Evolutionary conservation across 2,113 vertebrate genomes (phyloP).

Genomic region (Silurus asotus): DNA sequence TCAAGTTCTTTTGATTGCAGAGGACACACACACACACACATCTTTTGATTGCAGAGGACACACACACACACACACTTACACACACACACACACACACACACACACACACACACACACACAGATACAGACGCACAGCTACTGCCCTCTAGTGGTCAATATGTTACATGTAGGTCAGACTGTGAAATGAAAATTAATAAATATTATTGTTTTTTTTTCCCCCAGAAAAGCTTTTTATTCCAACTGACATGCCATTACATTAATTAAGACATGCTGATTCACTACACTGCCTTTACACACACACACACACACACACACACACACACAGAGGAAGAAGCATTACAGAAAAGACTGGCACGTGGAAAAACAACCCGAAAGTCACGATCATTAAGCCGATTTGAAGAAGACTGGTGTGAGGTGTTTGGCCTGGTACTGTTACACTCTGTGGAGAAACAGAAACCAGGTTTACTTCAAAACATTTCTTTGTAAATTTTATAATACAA

Average conservation of each 20-base stretch:
- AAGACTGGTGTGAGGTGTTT: background rate
- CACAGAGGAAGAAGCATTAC: background rate
- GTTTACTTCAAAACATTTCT: background rate
- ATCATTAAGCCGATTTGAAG: background rate
- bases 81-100: slow-evolving; percentile 44
- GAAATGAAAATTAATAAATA: slow-evolving; percentile 61
- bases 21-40: slow-evolving; percentile 28
- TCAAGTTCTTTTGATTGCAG: background rate
- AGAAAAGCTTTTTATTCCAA: slow-evolving; percentile 5
- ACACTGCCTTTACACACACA: background rate
- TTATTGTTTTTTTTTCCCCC: slow-evolving; percentile 43
- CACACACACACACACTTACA: slow-evolving; percentile 43
- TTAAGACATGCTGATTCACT: background rate
- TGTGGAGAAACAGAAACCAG: background rate
- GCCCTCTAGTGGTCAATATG: slow-evolving; percentile 54
- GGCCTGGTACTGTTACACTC: background rate
- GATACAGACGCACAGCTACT: background rate
- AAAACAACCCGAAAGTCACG: background rate
- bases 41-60: slow-evolving; percentile 20
- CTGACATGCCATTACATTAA: background rate
- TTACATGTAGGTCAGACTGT: slow-evolving; percentile 59
- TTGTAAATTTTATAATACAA: background rate
- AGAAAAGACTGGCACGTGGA: background rate
- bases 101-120: slow-evolving; percentile 11
- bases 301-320: slow-evolving; percentile 5